Evolutionary conservation across 2,113 vertebrate species (phyloP), one percentile per base, ranked within the genome.

Genomic region (Reinhardtius hippoglossoides): DNA sequence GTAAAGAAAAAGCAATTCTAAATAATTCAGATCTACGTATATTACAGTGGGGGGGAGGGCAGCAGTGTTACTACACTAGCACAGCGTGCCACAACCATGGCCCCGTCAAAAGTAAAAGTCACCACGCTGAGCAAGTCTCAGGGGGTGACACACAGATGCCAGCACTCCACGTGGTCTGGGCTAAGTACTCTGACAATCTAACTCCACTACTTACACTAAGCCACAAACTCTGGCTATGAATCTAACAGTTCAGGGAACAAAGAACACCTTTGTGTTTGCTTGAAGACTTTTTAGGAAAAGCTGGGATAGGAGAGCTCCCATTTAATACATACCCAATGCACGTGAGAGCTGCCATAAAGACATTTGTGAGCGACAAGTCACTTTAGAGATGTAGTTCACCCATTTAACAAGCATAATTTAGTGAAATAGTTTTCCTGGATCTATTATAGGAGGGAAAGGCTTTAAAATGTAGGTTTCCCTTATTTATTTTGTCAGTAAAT

Each of bases 221-320:
- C 76, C 78, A 50, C 78, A 74, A 78, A 83, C 75, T 77, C 64
- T 58, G 81, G 65, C 82, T 82, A 78, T 89, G 80, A 87, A 79
- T 83, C 76, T 80, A 83, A 83, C 58, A 61, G 72, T 74, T 56
- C 40, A 26, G 2, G 48, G 37, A 31, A 85, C 78, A 85, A 81
- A 82, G 76, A 23, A 3, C 0, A 3, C 55, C 63, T 74, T 81
- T 87, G 74, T 86, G 63, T 78, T 64, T 26, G 62, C 31, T 59
- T n/a, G 54, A 42, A 81, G 65, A 56, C 27, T 42, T 27, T 61
- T 44, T 50, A 71, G 16, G 61, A 42, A 80, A 83, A 60, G 50
- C 55, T 1, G 71, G 68, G 78, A 80, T 67, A 62, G 60, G 27
- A 78, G 50, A n/a, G 57, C 20, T 80, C 74, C 84, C 81, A 83